Conservation (phyloP, 2,888 invertebrate species). For the Venustoraphidia nigricollis region DNA sequence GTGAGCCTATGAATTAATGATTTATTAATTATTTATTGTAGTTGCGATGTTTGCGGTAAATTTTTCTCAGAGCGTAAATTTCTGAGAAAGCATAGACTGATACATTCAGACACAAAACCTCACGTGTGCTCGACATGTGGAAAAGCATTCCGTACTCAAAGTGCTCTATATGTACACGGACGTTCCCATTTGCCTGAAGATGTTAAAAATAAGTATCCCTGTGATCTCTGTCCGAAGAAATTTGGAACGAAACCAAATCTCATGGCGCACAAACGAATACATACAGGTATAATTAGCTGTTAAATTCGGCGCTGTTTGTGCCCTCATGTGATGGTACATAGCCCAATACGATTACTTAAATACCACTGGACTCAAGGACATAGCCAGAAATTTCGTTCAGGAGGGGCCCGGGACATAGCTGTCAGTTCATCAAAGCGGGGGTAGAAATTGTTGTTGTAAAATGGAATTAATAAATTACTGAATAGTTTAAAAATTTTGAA, state of each 20-base stretch:
- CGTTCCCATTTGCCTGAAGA: constrained; percentile 38
- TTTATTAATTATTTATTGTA: constrained; percentile 14
- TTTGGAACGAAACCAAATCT: constrained; percentile 41
- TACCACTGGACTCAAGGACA: too few relatives aligned
- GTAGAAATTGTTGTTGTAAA: too few relatives aligned
- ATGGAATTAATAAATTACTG: too few relatives aligned
- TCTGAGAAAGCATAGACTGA: constrained; percentile 30
- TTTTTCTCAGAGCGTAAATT: constrained; percentile 35
- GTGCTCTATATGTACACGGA: constrained; percentile 34
- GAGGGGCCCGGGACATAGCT: too few relatives aligned
- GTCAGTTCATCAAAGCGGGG: too few relatives aligned
- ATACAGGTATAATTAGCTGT: constrained; percentile 18
- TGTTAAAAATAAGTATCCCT: constrained; percentile 38
- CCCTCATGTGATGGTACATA: too few relatives aligned
- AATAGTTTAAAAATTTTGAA: too few relatives aligned
- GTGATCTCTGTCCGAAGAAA: constrained; percentile 40
- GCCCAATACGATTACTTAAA: too few relatives aligned
- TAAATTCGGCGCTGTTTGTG: too few relatives aligned
- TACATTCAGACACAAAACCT: constrained; percentile 34
- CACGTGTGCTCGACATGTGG: constrained; percentile 36
- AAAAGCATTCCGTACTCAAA: constrained; percentile 38
- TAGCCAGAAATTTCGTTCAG: too few relatives aligned
- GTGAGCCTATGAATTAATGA: neutral
- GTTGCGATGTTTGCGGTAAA: constrained; percentile 37
- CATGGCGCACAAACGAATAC: constrained; percentile 38